Conservation (phyloP, 2,888 invertebrate species). For the Callimorpha dominula region DNA sequence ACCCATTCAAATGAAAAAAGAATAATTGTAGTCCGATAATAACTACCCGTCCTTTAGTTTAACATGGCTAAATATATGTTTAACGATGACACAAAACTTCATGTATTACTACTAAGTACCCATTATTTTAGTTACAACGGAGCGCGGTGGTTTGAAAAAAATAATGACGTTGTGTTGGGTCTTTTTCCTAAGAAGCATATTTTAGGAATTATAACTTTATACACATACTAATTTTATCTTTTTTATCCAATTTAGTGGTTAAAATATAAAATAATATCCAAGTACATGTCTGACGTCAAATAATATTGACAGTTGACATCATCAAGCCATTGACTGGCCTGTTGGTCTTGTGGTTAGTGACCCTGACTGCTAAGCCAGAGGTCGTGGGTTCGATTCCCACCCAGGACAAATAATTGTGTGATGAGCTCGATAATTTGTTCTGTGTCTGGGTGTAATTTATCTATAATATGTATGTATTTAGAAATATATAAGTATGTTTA, state of each 20-base stretch:
- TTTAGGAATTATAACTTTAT: background rate
- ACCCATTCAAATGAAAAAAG: no score
- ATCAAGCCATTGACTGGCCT: no score
- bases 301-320: no score
- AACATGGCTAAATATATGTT: background rate
- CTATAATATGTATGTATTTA: no score
- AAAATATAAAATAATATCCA: background rate
- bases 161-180: background rate
- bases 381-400: no score
- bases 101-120: background rate
- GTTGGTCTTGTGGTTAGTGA: no score
- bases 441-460: no score
- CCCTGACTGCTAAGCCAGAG: no score
- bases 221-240: background rate
- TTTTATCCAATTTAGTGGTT: background rate
- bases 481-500: no score
- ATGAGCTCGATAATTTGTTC: no score
- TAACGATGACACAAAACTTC: background rate
- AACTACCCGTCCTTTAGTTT: background rate
- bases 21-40: background rate
- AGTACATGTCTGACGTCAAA: no score
- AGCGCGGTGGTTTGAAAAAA: background rate
- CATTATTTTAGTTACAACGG: constrained; percentile 3
- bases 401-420: no score
- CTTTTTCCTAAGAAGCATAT: background rate